Conservation (phyloP, 2,797 vertebrate genomes). For the Pseudocheirus occidentalis region DNA sequence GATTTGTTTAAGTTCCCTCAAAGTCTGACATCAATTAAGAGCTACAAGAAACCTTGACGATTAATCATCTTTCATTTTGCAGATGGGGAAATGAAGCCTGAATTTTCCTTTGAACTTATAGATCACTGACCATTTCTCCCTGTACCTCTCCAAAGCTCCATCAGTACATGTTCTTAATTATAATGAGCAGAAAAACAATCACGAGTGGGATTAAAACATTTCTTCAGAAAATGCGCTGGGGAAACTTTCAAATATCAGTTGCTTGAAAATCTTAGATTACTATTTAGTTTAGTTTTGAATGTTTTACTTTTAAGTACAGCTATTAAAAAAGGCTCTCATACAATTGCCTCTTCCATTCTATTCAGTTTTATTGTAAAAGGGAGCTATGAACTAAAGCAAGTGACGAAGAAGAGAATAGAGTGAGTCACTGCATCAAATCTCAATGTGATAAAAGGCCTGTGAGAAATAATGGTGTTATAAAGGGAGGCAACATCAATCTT, state of each 20-base stretch:
- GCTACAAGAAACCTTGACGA: not conserved
- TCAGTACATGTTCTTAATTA: not conserved
- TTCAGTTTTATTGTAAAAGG: not conserved
- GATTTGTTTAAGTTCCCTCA: not conserved
- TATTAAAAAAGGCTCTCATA: not conserved
- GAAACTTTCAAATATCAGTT: conserved; percentile 1
- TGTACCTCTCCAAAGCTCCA: conserved; percentile 3
- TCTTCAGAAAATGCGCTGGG: not conserved
- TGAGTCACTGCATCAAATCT: not conserved
- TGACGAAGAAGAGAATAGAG: not conserved
- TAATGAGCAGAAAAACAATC: conserved; percentile 21
- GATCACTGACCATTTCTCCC: not conserved
- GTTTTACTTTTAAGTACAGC: not conserved
- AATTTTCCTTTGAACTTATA: not conserved
- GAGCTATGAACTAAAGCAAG: not conserved
- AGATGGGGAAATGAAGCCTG: not conserved
- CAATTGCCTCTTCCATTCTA: not conserved
- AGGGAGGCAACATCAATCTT: not conserved
- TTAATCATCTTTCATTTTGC: not conserved
- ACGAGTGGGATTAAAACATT: not conserved
- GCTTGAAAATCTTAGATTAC: conserved; percentile 16
- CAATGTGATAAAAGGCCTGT: not conserved
- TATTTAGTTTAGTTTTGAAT: not conserved
- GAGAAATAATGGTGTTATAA: not conserved
- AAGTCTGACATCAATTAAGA: not conserved